These are phyloP conservation scores for Silvanus unidentatus DNA, from an alignment of 2,888 invertebrate species.

Conservation along the genomic window DNA sequence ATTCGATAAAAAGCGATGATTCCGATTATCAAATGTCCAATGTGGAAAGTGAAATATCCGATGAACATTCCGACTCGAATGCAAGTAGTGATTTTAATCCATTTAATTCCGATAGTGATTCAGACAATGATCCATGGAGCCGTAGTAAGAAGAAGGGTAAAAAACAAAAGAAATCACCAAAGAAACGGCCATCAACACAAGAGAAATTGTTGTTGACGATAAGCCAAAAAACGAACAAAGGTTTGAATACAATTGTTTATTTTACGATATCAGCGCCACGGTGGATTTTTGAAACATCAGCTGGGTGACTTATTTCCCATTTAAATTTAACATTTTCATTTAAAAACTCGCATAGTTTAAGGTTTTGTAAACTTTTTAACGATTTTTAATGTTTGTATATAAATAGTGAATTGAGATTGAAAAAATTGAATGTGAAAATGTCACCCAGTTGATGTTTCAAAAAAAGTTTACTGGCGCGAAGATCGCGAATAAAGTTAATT, in stretches of 20 bases:
- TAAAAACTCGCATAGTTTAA: no score
- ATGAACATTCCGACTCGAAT: conserved; percentile 54
- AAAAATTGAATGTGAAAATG: no score
- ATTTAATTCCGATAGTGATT: conserved; percentile 77
- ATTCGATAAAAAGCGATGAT: conserved; percentile 50
- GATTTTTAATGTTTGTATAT: no score
- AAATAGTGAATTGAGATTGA: no score
- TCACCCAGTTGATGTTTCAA: no score
- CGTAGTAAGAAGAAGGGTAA: conserved; percentile 41
- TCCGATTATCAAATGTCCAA: conserved; percentile 54
- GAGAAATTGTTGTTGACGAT: conserved; percentile 74
- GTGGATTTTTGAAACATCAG: no score
- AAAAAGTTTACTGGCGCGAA: no score
- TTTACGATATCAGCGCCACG: no score
- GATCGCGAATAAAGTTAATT: not conserved
- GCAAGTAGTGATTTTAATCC: conserved; percentile 85
- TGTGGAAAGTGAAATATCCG: conserved; percentile 49
- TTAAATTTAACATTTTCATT: no score
- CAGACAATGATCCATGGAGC: conserved; percentile 63
- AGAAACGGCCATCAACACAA: conserved; percentile 54
- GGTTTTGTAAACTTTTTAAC: not conserved
- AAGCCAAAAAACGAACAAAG: conserved; percentile 44
- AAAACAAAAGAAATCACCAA: conserved; percentile 39
- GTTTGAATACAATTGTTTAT: no score
- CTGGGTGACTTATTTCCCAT: no score